Percentiles rank a stretch among this genome's conserved stretches.
Conservation (phyloP, 2,113 vertebrate genomes). For the Passer montanus region DNA sequence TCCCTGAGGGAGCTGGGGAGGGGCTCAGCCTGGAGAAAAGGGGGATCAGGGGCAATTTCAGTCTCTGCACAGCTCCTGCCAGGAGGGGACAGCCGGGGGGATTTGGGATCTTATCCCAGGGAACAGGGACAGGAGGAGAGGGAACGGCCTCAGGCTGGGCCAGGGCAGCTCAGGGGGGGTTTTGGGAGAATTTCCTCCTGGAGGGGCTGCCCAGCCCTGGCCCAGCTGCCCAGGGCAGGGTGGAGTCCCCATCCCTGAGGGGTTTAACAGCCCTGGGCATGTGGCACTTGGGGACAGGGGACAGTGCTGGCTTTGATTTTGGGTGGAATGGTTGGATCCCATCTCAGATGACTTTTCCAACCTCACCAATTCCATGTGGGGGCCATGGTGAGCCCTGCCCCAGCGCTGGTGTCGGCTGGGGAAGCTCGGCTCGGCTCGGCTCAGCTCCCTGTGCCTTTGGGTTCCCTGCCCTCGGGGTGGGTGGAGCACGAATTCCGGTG, state of each 20-base stretch:
- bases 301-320: neutral
- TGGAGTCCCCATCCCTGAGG: neutral
- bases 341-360: neutral
- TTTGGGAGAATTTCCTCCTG: neutral
- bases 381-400: rapidly evolving
- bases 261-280: rapidly evolving
- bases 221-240: neutral
- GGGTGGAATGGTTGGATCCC: neutral
- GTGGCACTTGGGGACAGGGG: neutral
- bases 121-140: neutral
- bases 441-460: rapidly evolving
- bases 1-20: neutral
- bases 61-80: neutral
- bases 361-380: neutral
- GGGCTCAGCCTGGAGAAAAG: neutral
- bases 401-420: neutral
- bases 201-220: too few relatives aligned
- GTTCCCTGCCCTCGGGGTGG: too few relatives aligned
- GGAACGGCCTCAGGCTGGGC: neutral
- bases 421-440: neutral
- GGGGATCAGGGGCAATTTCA: rapidly evolving
- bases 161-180: neutral
- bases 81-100: neutral
- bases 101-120: too few relatives aligned
- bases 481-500: neutral